A percentile compares a stretch with the other conserved stretches of the same genome.
These are phyloP conservation scores for Brenthis ino DNA, from an alignment of 2,888 invertebrate genomes.

Conservation along the genomic window DNA sequence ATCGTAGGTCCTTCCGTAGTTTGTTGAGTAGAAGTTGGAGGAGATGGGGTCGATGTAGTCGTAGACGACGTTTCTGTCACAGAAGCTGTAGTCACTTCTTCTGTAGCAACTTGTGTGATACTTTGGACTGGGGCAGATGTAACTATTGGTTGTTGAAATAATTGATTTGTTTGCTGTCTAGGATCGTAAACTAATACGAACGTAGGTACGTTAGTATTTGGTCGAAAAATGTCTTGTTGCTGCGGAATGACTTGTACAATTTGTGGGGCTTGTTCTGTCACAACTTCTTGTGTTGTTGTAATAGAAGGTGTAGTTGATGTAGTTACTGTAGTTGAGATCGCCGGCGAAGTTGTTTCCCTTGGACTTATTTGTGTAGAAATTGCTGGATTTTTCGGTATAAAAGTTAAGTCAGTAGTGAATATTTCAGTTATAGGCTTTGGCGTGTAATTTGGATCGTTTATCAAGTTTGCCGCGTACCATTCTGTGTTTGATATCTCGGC, in stretches of 20 bases:
- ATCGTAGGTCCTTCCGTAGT: conserved; percentile 17
- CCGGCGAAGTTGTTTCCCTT: conserved; percentile 24
- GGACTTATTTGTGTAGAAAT: conserved; percentile 40
- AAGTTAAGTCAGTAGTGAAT: conserved; percentile 62
- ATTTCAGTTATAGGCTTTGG: conserved; percentile 70
- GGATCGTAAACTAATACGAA: conserved; percentile 32
- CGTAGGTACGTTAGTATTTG: conserved; percentile 26
- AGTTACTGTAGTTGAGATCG: conserved; percentile 29
- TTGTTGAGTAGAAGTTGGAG: conserved; percentile 14
- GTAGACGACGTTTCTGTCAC: conserved; percentile 16
- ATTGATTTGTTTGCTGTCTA: conserved; percentile 20
- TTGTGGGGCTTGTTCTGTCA: conserved; percentile 19
- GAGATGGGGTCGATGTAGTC: conserved; percentile 2
- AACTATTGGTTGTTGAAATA: conserved; percentile 20
- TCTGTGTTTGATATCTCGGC: conserved; percentile 62
- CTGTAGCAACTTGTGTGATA: conserved; percentile 1
- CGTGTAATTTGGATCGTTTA: conserved; percentile 64
- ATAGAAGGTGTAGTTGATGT: conserved; percentile 15
- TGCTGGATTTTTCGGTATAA: conserved; percentile 61
- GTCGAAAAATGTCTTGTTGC: conserved; percentile 26
- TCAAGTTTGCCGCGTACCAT: conserved; percentile 73
- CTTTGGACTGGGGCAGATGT: conserved; percentile 23
- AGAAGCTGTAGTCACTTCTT: conserved; percentile 1
- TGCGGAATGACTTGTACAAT: conserved; percentile 33
- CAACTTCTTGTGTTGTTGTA: conserved; percentile 10